These are phyloP conservation scores for Orchesella flavescens DNA, from an alignment of 2,888 invertebrate genomes.

Conservation along the genomic window DNA sequence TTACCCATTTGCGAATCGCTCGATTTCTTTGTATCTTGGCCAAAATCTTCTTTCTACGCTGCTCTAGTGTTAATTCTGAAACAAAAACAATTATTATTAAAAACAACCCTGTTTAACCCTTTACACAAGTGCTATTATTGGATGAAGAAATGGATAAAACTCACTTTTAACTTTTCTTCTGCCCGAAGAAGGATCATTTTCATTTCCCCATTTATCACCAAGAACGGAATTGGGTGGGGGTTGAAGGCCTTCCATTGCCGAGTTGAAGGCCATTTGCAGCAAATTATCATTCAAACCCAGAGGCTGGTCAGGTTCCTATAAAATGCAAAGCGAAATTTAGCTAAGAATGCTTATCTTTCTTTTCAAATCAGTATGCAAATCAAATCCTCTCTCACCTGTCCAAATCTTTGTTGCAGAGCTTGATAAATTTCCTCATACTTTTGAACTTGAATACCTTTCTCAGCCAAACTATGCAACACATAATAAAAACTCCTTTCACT, in stretches of 20 bases:
- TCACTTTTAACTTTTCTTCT: conserved; percentile 55
- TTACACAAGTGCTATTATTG: too few relatives aligned
- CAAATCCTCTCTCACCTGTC: conserved; percentile 74
- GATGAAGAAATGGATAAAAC: too few relatives aligned
- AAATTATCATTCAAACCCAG: conserved; percentile 72
- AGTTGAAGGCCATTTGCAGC: conserved; percentile 73
- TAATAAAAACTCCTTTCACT: conserved; percentile 79
- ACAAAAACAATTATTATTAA: conserved; percentile 7
- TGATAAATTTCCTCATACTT: conserved; percentile 76
- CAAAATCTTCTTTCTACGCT: conserved; percentile 66
- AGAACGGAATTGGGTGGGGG: conserved; percentile 70
- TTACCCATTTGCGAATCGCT: conserved; percentile 67
- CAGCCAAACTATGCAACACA: conserved; percentile 76
- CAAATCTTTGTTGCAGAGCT: conserved; percentile 75
- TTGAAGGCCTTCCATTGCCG: conserved; percentile 73
- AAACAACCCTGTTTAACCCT: too few relatives aligned
- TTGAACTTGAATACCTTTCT: conserved; percentile 76
- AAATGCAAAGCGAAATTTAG: conserved; percentile 10
- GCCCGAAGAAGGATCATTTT: conserved; percentile 48
- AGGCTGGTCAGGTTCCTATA: conserved; percentile 68
- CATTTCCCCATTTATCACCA: conserved; percentile 54
- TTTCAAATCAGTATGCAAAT: too few relatives aligned
- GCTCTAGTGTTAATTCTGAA: conserved; percentile 67
- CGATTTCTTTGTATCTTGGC: conserved; percentile 66
- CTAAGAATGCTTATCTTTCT: neutral